These are phyloP conservation scores for Brachionus paranguensis DNA, from an alignment of 1,140 invertebrate genomes.

Conservation along the genomic window DNA sequence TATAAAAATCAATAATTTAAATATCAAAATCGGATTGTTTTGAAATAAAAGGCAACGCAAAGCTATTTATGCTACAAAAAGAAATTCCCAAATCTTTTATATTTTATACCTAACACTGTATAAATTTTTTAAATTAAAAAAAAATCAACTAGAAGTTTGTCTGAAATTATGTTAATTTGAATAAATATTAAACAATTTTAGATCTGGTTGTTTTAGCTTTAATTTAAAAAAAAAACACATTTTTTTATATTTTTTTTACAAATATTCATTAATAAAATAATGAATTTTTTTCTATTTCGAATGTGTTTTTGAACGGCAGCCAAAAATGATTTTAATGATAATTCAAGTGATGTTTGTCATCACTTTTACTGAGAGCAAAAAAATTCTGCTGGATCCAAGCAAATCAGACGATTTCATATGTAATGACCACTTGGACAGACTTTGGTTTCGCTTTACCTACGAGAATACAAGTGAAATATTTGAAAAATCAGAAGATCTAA, in stretches of 20 bases:
- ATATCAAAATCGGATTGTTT: neutral
- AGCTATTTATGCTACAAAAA: neutral
- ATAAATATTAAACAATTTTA: neutral
- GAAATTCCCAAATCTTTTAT: neutral
- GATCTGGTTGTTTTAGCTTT: neutral
- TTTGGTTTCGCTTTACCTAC: neutral
- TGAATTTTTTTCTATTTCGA: neutral
- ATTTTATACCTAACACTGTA: neutral
- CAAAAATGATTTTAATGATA: neutral
- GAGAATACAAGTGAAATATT: neutral
- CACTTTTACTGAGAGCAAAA: neutral
- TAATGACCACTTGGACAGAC: conserved; percentile 8
- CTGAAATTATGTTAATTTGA: neutral
- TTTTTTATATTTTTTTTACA: neutral
- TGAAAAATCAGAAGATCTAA: neutral
- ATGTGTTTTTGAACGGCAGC: neutral
- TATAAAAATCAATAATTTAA: neutral
- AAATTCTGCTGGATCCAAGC: neutral
- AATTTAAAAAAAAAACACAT: neutral
- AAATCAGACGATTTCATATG: neutral
- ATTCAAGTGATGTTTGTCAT: neutral
- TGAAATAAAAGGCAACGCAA: neutral
- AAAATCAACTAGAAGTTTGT: neutral
- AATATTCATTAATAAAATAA: neutral
- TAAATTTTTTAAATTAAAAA: neutral